Evolutionary conservation across 2,888 invertebrate genomes (phyloP), one percentile per base, ranked within the genome.

Genomic region (Platypus cylindrus): DNA sequence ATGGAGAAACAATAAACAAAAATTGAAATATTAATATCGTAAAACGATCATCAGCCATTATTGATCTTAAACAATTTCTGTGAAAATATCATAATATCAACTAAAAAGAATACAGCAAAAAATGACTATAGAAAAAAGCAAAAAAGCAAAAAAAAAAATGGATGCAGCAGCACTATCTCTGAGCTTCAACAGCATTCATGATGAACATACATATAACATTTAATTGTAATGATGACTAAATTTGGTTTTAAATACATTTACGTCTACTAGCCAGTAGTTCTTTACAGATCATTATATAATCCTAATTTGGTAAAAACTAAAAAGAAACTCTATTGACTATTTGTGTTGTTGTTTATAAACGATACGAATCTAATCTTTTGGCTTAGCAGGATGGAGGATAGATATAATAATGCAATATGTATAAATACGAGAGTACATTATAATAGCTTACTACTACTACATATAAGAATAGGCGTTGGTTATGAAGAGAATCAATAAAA

Each of bases 171-270:
- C n/a, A n/a, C n/a, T n/a, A n/a, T n/a, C n/a, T 37, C 34, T 29
- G 32, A 28, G 36, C 36, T 32, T 32, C 29, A 29, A 32, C 37
- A 29, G 33, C 33, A 32, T 34, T n/a, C n/a, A 30, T 30, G 33
- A 34, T 37, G 34, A 37, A 37, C 37, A 34, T 37, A 37, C 34
- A 22, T 34, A 37, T 30, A 32, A 33, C 33, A 26, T 37, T 33
- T 37, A 37, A 37, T 37, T 37, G 37, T 37, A 37, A 37, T 37
- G 33, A 37, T 33, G 26, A 23, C 37, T 30, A 37, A 37, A 37
- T 37, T 37, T 33, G 37, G 37, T 20, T 34, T 37, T 37, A 37
- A 34, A 37, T 33, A 25, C 30, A 17, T 30, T 37, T 37, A 29
- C 24, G 36, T 17, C 36, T 36, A 36, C n/a, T n/a, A 32, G 32